Conservation (phyloP, 2,888 invertebrate species). For the Clitarchus hookeri region DNA sequence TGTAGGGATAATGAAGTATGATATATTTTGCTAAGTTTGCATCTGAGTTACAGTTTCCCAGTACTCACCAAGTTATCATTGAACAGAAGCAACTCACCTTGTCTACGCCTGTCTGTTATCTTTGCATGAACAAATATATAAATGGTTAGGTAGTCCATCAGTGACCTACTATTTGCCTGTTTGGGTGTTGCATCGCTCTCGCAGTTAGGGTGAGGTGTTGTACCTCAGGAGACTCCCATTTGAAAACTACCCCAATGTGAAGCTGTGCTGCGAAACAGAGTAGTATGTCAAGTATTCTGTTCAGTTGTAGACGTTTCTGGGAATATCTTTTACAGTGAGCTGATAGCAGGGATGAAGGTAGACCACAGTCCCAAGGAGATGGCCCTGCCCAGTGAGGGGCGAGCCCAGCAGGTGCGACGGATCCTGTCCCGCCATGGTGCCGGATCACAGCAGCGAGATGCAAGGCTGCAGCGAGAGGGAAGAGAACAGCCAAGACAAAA, state of each 20-base stretch:
- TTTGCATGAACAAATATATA: no score
- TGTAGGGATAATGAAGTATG: no score
- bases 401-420: slow-evolving; percentile 37
- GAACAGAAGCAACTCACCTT: no score
- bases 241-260: no score
- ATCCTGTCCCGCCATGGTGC: slow-evolving; percentile 15
- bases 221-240: no score
- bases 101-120: no score
- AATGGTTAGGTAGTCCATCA: neutral
- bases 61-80: no score
- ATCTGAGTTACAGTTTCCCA: no score
- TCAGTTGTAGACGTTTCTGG: neutral
- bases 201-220: no score
- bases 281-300: no score
- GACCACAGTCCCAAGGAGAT: slow-evolving; percentile 48
- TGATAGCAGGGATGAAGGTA: slow-evolving; percentile 78
- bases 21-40: no score
- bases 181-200: no score
- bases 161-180: neutral
- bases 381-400: slow-evolving; percentile 30
- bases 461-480: neutral
- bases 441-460: neutral
- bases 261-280: neutral
- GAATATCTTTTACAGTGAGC: slow-evolving; percentile 60
- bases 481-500: slow-evolving; percentile 7